A percentile compares a stretch with the other conserved stretches of the same genome.
These are phyloP conservation scores for Coptodon rendalli DNA, from an alignment of 2,113 vertebrate species.

Conservation along the genomic window DNA sequence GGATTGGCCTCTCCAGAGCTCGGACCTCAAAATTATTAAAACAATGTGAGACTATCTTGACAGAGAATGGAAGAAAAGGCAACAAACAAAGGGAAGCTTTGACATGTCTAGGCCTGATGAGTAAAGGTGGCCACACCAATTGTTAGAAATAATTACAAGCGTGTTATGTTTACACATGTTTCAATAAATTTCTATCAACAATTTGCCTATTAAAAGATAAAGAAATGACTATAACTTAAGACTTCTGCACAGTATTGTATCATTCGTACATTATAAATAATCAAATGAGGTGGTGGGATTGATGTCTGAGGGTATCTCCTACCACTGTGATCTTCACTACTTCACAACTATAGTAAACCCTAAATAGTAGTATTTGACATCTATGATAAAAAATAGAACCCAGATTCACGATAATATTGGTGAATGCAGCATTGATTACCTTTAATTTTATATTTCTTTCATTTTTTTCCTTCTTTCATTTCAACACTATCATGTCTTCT, in stretches of 20 bases:
- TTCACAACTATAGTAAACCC: background rate
- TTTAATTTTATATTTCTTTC: background rate
- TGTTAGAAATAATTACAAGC: background rate
- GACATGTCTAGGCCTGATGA: background rate
- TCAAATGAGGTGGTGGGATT: background rate
- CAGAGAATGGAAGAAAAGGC: background rate
- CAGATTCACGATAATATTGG: background rate
- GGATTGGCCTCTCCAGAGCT: background rate
- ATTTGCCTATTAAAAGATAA: background rate
- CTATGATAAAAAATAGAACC: background rate
- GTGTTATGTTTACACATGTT: background rate
- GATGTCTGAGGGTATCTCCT: background rate
- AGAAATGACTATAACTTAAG: background rate
- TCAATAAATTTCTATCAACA: background rate
- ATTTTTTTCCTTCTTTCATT: background rate
- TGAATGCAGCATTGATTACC: background rate
- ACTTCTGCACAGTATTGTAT: background rate
- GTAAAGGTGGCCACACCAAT: background rate
- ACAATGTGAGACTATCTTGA: background rate
- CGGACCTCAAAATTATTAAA: background rate
- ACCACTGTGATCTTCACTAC: background rate
- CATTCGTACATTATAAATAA: background rate
- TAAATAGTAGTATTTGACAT: background rate
- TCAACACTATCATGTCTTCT: conserved; percentile 12
- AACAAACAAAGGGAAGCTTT: background rate